phyloP scores from a whole-genome alignment of 2,113 vertebrate species.

The Paradisaea rubra region DNA sequence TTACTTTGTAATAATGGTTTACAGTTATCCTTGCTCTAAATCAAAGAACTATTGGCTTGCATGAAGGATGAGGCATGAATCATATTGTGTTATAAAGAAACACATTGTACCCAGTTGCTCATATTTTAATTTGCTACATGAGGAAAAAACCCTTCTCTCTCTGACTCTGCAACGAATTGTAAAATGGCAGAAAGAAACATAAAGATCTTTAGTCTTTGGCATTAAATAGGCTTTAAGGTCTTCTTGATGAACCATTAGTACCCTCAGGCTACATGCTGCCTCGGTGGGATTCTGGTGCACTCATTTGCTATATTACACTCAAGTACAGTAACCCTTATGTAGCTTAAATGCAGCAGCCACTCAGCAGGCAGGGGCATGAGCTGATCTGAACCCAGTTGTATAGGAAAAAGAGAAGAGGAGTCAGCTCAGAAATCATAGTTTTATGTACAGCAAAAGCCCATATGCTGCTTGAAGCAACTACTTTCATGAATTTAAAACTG shows the following conservation, averaged over 20 bases:
- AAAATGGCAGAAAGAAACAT: not conserved
- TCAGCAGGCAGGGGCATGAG: not conserved
- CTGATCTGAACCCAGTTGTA: not conserved
- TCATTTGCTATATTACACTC: not conserved
- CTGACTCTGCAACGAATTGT: not conserved
- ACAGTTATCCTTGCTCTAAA: slow-evolving; percentile 18
- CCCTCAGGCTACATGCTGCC: not conserved
- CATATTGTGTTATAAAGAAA: not conserved
- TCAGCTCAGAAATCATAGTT: not conserved
- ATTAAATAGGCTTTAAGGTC: slow-evolving; percentile 6
- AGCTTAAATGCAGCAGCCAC: not conserved
- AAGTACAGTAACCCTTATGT: not conserved
- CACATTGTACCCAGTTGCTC: not conserved
- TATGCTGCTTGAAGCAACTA: not conserved
- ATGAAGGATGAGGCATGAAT: not conserved
- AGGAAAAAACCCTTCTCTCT: not conserved
- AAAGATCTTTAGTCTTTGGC: not conserved
- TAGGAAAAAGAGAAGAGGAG: not conserved
- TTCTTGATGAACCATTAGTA: not conserved
- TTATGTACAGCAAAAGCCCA: not conserved
- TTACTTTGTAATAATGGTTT: slow-evolving; percentile 34
- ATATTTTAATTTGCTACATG: not conserved
- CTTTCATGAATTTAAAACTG: not conserved
- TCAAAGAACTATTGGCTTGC: not conserved
- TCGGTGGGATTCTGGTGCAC: not conserved